phyloP scores from a whole-genome alignment of 2,888 invertebrate species.

The Ommatoiulus sabulosus region DNA sequence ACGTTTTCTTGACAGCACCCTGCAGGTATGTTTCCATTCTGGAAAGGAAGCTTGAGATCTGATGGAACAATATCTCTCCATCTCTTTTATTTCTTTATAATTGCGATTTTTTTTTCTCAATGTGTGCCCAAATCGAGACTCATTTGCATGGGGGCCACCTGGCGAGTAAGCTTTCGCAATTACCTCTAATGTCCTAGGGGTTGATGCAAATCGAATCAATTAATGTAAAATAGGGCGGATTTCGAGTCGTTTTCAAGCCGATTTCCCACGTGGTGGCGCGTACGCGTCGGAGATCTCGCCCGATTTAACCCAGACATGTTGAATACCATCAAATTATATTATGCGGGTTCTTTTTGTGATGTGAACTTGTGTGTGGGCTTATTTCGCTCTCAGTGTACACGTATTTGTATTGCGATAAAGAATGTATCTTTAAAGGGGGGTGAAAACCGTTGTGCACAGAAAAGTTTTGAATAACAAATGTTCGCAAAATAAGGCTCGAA shows the following conservation, averaged over 20 bases:
- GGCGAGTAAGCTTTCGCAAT: conserved; percentile 21
- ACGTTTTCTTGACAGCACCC: not conserved
- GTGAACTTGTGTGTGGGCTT: not conserved
- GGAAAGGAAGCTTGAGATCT: not conserved
- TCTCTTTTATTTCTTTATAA: not conserved
- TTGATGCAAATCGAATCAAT: conserved; percentile 33
- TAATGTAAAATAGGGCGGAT: conserved; percentile 43
- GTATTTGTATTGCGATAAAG: not conserved
- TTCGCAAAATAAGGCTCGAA: too few species aligned
- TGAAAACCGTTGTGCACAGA: not conserved
- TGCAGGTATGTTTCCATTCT: not conserved
- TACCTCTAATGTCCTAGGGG: conserved; percentile 15
- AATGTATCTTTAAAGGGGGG: not conserved
- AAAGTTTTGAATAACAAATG: too few species aligned
- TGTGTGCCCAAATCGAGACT: not conserved
- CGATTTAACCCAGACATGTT: conserved; percentile 14
- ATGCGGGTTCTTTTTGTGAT: not conserved
- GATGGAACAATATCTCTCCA: not conserved
- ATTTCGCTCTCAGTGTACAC: not conserved
- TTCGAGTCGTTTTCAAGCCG: not conserved
- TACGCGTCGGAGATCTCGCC: not conserved
- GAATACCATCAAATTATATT: not conserved
- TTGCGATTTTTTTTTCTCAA: not conserved
- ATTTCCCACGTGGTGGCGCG: not conserved
- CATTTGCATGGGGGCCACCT: conserved; percentile 19